Conservation (phyloP, 2,113 vertebrate genomes). For the Cyanistes caeruleus region DNA sequence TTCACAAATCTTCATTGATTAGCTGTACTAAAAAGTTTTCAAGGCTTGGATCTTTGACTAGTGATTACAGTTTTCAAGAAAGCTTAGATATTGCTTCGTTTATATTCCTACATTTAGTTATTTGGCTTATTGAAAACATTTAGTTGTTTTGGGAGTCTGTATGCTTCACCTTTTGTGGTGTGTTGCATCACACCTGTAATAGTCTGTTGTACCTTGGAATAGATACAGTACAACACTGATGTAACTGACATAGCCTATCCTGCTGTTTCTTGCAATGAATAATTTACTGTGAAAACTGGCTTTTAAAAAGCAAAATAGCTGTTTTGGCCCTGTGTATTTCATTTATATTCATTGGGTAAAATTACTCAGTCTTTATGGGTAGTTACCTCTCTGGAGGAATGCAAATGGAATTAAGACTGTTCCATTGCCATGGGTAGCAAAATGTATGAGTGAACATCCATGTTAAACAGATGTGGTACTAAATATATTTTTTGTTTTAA, state of each 20-base stretch:
- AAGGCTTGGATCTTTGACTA: not conserved
- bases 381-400: not conserved
- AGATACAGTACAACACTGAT: not conserved
- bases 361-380: not conserved
- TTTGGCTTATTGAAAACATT: not conserved
- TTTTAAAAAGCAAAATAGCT: not conserved
- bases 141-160: not conserved
- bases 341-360: not conserved
- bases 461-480: not conserved
- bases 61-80: not conserved
- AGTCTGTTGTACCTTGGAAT: not conserved
- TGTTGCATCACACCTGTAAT: not conserved
- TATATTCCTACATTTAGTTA: not conserved
- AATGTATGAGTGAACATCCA: not conserved
- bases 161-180: not conserved
- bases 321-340: not conserved
- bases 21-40: not conserved
- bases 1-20: not conserved
- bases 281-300: not conserved
- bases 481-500: not conserved
- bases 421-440: not conserved
- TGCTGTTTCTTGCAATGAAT: not conserved
- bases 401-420: not conserved
- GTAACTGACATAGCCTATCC: not conserved
- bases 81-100: not conserved